Percentiles rank a stretch among this genome's conserved stretches.
phyloP scores from a whole-genome alignment of 2,888 invertebrate species.

The Acanthosoma haemorrhoidale region DNA sequence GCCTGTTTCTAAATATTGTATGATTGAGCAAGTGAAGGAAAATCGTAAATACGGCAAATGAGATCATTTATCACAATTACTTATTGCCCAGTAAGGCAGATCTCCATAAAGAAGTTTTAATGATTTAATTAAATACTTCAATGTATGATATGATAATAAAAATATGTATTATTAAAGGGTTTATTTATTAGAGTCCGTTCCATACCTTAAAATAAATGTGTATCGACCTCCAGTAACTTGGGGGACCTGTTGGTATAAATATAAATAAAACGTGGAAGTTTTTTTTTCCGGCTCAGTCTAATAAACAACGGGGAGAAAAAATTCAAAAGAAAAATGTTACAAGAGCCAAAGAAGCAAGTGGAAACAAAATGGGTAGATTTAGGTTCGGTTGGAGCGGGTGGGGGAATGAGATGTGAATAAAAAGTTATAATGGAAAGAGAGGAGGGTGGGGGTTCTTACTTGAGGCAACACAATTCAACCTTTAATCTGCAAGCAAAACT shows the following conservation, averaged over 20 bases:
- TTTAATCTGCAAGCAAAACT: conserved; percentile 21
- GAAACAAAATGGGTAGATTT: conserved; percentile 15
- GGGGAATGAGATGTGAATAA: neutral
- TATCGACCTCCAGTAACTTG: no score
- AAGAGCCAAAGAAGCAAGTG: neutral
- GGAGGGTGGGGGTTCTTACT: conserved; percentile 37
- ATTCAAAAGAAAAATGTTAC: conserved; percentile 8
- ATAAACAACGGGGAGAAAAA: neutral
- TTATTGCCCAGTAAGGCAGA: no score
- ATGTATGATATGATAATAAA: no score
- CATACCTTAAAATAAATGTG: no score
- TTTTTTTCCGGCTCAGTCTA: neutral
- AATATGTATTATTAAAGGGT: no score
- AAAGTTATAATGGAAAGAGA: conserved; percentile 40
- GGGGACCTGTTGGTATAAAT: neutral
- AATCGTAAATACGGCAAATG: no score
- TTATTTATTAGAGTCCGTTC: no score
- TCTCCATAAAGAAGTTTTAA: no score
- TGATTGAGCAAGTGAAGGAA: no score
- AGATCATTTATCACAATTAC: no score
- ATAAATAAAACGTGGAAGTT: neutral
- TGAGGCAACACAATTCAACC: conserved; percentile 17
- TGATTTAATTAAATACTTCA: no score
- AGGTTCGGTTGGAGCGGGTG: neutral
- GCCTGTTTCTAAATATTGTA: no score